Base-by-base conservation (phyloP, 2,797 vertebrate species). In the Vultur gryphus region DNA sequence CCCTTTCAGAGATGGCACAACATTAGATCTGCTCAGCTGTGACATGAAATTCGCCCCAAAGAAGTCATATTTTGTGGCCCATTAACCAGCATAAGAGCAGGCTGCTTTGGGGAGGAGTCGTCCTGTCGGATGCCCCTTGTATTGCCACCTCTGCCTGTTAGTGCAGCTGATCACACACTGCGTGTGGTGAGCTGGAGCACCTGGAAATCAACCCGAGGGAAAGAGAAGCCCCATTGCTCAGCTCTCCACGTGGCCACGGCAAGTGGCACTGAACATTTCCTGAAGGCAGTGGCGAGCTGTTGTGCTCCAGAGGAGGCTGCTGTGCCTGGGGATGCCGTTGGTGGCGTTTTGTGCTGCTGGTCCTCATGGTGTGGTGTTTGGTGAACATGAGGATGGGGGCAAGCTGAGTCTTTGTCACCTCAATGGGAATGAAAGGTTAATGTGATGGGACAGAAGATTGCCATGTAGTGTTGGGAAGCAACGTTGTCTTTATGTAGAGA, bases 141-240 rank as follows among this genome's bases (percentile, higher is more conserved):
- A 11, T 62, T 43, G 4, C 25, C 20, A 23, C 18, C 48, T 46
- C n/a, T 85, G 16, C 70, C 33, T 70, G 26, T 37, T 57, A 31
- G 31, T 10, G 13, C 25, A 44, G 59, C 29, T 46, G 55, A 16
- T 82, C 46, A 28, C 11, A 3, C 8, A 4, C 44, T 41, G 16
- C 0, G 0, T 0, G 0, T 48, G 64, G 28, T 77, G 20, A 70
- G 28, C 51, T 35, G 44, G 14, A 77, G 31, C 44, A 72, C 58
- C 62, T 83, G 58, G 28, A 49, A 49, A 64, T 39, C 66, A 79
- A 0, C 18, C 16, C 1, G 0, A 65, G 24, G 9, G 21, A 59
- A n/a, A n/a, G 55, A 73, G 51, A 79, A 59, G 9, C 13, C 16
- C 6, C 10, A 9, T 16, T 39, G 15, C 39, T 73, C 21, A 48